A percentile compares a stretch with the other conserved stretches of the same genome.
Conservation (phyloP, 2,888 invertebrate genomes). For the Syrphus vitripennis region DNA sequence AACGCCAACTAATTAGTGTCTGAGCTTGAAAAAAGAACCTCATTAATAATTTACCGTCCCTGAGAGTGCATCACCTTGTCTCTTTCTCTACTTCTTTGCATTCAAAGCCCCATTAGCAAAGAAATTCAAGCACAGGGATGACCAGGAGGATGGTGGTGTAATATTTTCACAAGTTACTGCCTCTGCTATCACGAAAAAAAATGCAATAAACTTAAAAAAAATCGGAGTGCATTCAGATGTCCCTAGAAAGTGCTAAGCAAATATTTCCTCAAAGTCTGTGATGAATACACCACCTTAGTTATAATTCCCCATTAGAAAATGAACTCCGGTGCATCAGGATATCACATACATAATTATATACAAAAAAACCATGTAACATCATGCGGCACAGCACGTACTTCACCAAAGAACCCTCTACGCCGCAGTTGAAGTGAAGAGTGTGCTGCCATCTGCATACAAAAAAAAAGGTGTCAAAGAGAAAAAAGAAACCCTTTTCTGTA, state of each 20-base stretch:
- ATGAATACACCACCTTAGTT: slow-evolving; percentile 23
- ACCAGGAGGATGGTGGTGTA: slow-evolving; percentile 24
- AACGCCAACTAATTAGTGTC: slow-evolving; percentile 63
- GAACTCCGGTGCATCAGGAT: background rate
- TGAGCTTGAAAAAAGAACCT: slow-evolving; percentile 34
- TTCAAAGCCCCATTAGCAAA: background rate
- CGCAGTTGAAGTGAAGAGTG: slow-evolving; percentile 2
- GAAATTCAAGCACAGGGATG: background rate
- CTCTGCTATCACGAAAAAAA: slow-evolving; percentile 50
- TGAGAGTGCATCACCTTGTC: background rate
- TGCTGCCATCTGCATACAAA: background rate
- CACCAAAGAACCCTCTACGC: background rate
- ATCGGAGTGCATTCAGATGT: slow-evolving; percentile 38
- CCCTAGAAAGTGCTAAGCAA: slow-evolving; percentile 53
- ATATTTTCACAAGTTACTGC: slow-evolving; percentile 54
- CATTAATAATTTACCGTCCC: slow-evolving; percentile 50
- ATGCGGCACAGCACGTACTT: background rate
- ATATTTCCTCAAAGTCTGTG: slow-evolving; percentile 62
- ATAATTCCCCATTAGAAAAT: background rate
- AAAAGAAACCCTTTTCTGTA: background rate
- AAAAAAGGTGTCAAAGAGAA: slow-evolving; percentile 58
- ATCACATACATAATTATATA: background rate
- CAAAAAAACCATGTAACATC: slow-evolving; percentile 34
- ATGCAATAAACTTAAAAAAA: slow-evolving; percentile 54
- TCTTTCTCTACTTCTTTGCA: background rate